Conservation (phyloP, 2,888 invertebrate genomes). For the Andrena camellia region DNA sequence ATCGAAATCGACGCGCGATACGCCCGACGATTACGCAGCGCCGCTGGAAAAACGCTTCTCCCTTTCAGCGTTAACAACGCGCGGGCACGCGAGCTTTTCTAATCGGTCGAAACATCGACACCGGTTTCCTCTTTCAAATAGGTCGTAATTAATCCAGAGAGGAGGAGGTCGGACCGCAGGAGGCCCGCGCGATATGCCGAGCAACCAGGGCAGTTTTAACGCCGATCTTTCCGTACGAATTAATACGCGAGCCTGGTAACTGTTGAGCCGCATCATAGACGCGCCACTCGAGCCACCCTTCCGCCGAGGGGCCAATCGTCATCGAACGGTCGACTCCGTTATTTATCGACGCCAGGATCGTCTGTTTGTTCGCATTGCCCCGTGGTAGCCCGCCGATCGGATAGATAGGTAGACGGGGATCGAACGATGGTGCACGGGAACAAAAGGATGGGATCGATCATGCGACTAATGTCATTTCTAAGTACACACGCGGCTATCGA, state of each 20-base stretch:
- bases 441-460: conserved; percentile 58
- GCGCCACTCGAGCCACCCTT: conserved; percentile 34
- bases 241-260: conserved; percentile 27
- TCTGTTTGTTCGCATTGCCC: conserved; percentile 33
- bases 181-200: not conserved
- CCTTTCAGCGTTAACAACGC: conserved; percentile 17
- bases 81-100: conserved; percentile 12
- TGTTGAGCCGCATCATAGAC: conserved; percentile 28
- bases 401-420: not conserved
- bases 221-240: conserved; percentile 13
- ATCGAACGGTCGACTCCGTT: conserved; percentile 40
- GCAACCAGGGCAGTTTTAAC: not conserved
- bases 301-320: conserved; percentile 26
- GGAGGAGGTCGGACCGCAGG: not conserved
- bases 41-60: not conserved
- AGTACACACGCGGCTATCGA: conserved; percentile 73
- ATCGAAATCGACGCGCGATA: conserved; percentile 13
- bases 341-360: conserved; percentile 20
- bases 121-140: conserved; percentile 1
- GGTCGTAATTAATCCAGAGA: conserved; percentile 27
- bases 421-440: conserved; percentile 12
- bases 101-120: conserved; percentile 33
- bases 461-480: conserved; percentile 78
- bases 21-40: not conserved
- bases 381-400: not conserved